A percentile compares a stretch with the other conserved stretches of the same genome.
Conservation (phyloP, 2,888 invertebrate genomes). For the Drosophila mimetica region DNA sequence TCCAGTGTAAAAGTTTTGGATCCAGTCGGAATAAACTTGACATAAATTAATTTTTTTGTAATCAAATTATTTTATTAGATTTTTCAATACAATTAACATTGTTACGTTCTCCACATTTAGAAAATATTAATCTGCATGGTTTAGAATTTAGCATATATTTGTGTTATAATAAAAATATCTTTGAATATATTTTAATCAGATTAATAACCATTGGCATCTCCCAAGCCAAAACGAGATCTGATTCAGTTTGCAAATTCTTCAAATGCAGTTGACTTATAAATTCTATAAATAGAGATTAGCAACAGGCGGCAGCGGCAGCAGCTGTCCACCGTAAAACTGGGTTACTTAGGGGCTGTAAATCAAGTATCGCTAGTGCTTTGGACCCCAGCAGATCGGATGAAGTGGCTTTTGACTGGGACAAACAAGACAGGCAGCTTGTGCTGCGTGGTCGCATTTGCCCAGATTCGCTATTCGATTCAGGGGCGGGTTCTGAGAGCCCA, state of each 20-base stretch:
- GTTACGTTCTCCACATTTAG: too few relatives aligned
- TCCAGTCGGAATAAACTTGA: too few relatives aligned
- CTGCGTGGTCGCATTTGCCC: conserved; percentile 26
- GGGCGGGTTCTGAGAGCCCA: conserved; percentile 42
- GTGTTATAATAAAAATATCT: too few relatives aligned
- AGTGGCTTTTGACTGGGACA: conserved; percentile 42
- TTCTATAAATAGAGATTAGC: conserved; percentile 40
- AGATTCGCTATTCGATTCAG: conserved; percentile 15
- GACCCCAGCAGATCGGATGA: conserved; percentile 7
- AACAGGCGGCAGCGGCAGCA: conserved; percentile 16
- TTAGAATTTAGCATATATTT: too few relatives aligned
- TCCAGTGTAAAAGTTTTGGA: too few relatives aligned
- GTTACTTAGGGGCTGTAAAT: conserved; percentile 58
- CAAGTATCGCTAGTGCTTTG: conserved; percentile 1
- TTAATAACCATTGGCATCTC: neutral
- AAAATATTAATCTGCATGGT: too few relatives aligned
- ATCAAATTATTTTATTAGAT: too few relatives aligned
- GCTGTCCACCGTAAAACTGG: conserved; percentile 67
- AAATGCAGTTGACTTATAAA: conserved; percentile 9
- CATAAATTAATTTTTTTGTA: too few relatives aligned
- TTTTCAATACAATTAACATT: too few relatives aligned
- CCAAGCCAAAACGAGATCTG: neutral
- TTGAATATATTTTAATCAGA: too few relatives aligned
- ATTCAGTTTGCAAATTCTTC: conserved; percentile 4
- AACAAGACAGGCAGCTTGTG: conserved; percentile 46